Evolutionary conservation across 2,888 invertebrate genomes (phyloP).

Genomic region (Cephus pygmeus): DNA sequence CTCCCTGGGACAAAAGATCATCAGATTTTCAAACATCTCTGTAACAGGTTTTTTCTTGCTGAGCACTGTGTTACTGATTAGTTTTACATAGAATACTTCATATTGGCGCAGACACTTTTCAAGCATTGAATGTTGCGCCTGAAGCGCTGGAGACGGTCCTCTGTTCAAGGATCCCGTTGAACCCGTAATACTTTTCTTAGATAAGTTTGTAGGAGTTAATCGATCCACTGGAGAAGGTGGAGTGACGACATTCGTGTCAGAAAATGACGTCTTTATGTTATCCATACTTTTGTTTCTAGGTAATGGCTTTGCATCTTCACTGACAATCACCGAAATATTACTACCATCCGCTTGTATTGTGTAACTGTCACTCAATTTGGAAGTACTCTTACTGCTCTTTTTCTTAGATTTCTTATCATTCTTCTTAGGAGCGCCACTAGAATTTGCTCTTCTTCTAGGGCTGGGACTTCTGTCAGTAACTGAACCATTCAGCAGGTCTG

Average conservation of each 20-base stretch:
- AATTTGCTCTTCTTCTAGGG: conserved; percentile 60
- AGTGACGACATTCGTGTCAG: conserved; percentile 25
- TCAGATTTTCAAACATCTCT: conserved; percentile 55
- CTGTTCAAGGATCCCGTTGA: conserved; percentile 47
- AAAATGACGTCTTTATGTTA: conserved; percentile 49
- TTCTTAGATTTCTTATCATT: conserved; percentile 71
- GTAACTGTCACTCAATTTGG: conserved; percentile 54
- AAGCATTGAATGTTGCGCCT: conserved; percentile 66
- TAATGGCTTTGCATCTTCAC: conserved; percentile 46
- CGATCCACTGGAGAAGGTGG: conserved; percentile 19
- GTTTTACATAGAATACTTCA: conserved; percentile 68
- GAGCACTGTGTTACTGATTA: conserved; percentile 54
- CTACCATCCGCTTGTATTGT: conserved; percentile 43
- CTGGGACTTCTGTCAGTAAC: conserved; percentile 56
- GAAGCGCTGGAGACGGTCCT: conserved; percentile 55
- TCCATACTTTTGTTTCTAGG: conserved; percentile 58
- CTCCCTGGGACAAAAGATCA: conserved; percentile 49
- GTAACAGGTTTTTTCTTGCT: conserved; percentile 44
- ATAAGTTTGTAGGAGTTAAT: conserved; percentile 28
- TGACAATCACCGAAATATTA: conserved; percentile 53
- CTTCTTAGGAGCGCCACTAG: conserved; percentile 64
- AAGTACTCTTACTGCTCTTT: conserved; percentile 64
- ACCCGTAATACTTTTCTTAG: conserved; percentile 26
- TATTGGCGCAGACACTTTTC: conserved; percentile 72
- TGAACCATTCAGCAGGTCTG: conserved; percentile 27